phyloP scores from a whole-genome alignment of 2,113 vertebrate genomes.

The Lates calcarifer region DNA sequence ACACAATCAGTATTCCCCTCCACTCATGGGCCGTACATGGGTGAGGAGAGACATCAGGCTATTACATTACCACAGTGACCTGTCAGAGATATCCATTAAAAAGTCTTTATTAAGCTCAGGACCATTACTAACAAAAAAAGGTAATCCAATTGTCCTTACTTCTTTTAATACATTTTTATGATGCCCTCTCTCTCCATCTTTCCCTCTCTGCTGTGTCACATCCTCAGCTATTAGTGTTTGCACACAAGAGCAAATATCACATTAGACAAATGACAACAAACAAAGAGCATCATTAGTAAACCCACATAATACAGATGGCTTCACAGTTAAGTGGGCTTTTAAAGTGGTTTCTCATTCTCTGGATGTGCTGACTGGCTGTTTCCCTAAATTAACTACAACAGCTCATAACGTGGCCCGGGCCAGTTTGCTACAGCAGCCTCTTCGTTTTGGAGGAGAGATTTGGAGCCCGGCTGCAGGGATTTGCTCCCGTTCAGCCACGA shows the following conservation, averaged over 20 bases:
- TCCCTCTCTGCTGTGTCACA: slow-evolving; percentile 2
- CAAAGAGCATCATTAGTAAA: slow-evolving; percentile 36
- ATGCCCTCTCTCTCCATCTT: background rate
- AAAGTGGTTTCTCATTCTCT: slow-evolving; percentile 3
- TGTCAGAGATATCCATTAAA: slow-evolving; percentile 50
- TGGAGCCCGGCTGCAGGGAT: background rate
- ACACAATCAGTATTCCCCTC: slow-evolving; percentile 48
- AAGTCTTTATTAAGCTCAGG: slow-evolving; percentile 44
- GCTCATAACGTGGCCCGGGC: background rate
- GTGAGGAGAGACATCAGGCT: slow-evolving; percentile 11
- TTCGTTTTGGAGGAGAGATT: too few species aligned
- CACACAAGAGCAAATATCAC: slow-evolving; percentile 40
- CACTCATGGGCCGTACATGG: slow-evolving; percentile 14
- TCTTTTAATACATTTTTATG: slow-evolving; percentile 35
- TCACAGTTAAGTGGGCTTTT: slow-evolving; percentile 19
- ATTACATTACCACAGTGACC: slow-evolving; percentile 29
- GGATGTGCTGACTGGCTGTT: slow-evolving; percentile 25
- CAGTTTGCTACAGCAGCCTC: too few species aligned
- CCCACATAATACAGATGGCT: background rate
- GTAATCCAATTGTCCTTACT: slow-evolving; percentile 53
- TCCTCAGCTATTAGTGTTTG: slow-evolving; percentile 6
- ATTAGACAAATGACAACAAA: slow-evolving; percentile 41
- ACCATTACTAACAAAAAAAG: slow-evolving; percentile 42
- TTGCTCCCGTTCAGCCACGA: background rate
- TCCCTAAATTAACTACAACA: slow-evolving; percentile 10